Evolutionary conservation across 2,113 vertebrate genomes (phyloP).

Genomic region (Elephas maximus): DNA sequence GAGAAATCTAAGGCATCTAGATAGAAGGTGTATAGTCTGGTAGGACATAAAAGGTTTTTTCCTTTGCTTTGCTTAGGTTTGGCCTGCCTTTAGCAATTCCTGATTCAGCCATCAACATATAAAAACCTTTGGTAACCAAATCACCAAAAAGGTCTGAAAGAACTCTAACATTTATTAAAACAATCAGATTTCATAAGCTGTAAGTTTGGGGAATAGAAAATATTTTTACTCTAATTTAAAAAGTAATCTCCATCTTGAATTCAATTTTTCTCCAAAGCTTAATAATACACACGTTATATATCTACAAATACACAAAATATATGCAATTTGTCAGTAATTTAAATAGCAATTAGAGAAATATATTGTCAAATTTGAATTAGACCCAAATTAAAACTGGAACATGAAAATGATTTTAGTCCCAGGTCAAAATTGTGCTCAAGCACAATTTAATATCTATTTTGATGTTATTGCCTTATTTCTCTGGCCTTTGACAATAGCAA

Average conservation of each 20-base stretch:
- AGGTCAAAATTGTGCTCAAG: neutral
- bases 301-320: neutral
- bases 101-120: neutral
- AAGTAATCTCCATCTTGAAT: neutral
- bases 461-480: constrained; percentile 40
- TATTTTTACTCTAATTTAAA: constrained; percentile 9
- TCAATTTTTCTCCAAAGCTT: constrained; percentile 46
- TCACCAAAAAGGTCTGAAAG: neutral
- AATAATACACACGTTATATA: neutral
- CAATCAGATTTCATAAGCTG: constrained; percentile 12
- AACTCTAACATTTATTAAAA: constrained; percentile 18
- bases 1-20: neutral
- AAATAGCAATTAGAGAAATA: constrained; percentile 1
- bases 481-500: neutral
- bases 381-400: constrained; percentile 9
- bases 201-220: neutral
- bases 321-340: neutral
- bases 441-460: constrained; percentile 40
- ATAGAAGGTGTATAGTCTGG: neutral
- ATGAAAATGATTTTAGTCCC: constrained; percentile 51
- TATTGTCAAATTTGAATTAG: neutral
- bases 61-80: neutral
- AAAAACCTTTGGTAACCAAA: constrained; percentile 30
- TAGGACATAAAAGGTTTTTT: neutral
- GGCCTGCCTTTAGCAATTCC: neutral